These are phyloP conservation scores for Harpagoxenus sublaevis DNA, from an alignment of 2,888 invertebrate genomes.

Conservation along the genomic window DNA sequence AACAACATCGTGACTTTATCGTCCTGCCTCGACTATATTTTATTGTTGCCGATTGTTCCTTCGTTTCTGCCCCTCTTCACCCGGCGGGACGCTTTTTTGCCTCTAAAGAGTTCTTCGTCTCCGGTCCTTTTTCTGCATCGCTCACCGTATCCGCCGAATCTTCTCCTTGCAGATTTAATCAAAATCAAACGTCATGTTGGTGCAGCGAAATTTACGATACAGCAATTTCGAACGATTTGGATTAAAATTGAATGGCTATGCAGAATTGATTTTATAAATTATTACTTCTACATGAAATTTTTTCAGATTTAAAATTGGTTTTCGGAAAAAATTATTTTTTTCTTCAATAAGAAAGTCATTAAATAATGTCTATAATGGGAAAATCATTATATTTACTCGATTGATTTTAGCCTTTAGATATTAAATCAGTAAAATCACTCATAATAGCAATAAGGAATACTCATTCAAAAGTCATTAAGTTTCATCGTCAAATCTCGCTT, in stretches of 20 bases:
- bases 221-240: not conserved
- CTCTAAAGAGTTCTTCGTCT: conserved; percentile 43
- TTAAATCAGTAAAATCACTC: not conserved
- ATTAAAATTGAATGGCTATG: not conserved
- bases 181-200: conserved; percentile 24
- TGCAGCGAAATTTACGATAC: conserved; percentile 25
- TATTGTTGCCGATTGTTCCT: conserved; percentile 70
- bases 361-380: not conserved
- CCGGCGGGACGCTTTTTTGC: conserved; percentile 20
- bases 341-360: not conserved
- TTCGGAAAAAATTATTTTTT: not conserved
- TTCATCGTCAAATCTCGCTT: not conserved
- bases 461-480: not conserved
- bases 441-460: not conserved
- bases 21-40: conserved; percentile 62
- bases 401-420: not conserved
- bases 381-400: not conserved
- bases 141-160: conserved; percentile 2
- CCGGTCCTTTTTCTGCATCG: conserved; percentile 12
- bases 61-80: conserved; percentile 35
- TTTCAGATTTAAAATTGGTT: not conserved
- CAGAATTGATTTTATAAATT: conserved; percentile 11
- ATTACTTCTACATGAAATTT: not conserved
- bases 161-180: conserved; percentile 15
- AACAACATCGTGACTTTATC: conserved; percentile 65